Conservation (phyloP, 2,797 vertebrate species). For the Serranus cabrilla region DNA sequence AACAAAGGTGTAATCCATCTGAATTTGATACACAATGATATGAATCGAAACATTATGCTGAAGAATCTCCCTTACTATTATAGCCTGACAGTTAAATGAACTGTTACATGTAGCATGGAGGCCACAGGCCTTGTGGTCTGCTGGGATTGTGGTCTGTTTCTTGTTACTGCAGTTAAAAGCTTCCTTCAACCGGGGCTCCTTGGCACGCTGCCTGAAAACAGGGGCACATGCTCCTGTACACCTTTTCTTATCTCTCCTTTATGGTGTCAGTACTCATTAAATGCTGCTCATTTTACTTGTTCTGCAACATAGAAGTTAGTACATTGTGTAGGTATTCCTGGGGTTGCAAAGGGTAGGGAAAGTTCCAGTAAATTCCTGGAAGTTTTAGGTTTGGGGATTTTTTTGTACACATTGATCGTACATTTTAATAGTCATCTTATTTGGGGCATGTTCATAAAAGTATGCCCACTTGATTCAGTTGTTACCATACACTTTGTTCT, state of each 20-base stretch:
- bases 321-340: not conserved
- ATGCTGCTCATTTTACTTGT: slow-evolving; percentile 36
- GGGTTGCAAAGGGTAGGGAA: no score
- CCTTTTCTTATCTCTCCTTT: slow-evolving; percentile 69
- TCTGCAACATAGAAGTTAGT: slow-evolving; percentile 1
- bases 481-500: no score
- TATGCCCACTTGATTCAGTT: no score
- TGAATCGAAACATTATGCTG: not conserved
- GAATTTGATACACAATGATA: not conserved
- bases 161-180: slow-evolving; percentile 94
- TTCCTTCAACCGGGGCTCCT: slow-evolving; percentile 80
- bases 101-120: slow-evolving; percentile 42
- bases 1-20: not conserved
- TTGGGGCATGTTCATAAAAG: no score
- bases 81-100: slow-evolving; percentile 20
- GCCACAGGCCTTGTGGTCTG: slow-evolving; percentile 64
- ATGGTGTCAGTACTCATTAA: slow-evolving; percentile 51
- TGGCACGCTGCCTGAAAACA: slow-evolving; percentile 76
- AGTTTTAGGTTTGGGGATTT: no score
- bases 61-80: not conserved
- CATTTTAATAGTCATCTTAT: no score
- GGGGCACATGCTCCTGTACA: slow-evolving; percentile 54
- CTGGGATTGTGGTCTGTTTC: slow-evolving; percentile 92
- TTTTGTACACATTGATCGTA: no score
- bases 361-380: no score